Conservation (phyloP, 2,797 vertebrate genomes). For the Enteromius trimaculatus region DNA sequence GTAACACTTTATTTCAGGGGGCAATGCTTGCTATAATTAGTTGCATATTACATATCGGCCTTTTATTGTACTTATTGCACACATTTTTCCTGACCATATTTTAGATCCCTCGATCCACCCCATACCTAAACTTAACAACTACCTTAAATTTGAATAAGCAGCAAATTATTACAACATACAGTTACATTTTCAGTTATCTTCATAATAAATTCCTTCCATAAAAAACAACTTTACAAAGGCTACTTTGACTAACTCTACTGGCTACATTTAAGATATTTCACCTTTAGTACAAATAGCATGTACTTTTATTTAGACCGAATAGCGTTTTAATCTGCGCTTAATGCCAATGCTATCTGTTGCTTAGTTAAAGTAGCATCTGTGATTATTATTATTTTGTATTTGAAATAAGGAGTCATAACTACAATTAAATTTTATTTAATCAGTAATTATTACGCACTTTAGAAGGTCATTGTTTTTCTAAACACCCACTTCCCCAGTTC, state of each 20-base stretch:
- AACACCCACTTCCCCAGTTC: constrained; percentile 1
- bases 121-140: neutral
- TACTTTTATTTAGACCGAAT: constrained; percentile 3
- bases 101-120: neutral
- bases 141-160: neutral
- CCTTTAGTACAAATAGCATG: neutral
- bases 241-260: neutral
- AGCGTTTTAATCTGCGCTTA: neutral
- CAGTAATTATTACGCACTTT: neutral
- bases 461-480: constrained; percentile 16
- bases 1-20: neutral
- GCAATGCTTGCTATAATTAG: neutral
- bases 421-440: neutral
- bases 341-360: neutral
- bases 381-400: neutral
- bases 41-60: neutral
- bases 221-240: neutral
- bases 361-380: neutral
- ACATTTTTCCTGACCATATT: neutral
- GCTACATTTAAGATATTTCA: neutral
- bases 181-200: neutral
- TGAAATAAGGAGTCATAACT: neutral
- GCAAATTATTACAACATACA: neutral
- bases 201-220: neutral
- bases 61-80: neutral